Evolutionary conservation across 2,888 invertebrate species (phyloP), one percentile per base, ranked within the genome.

Genomic region (Phyllotreta striolata): DNA sequence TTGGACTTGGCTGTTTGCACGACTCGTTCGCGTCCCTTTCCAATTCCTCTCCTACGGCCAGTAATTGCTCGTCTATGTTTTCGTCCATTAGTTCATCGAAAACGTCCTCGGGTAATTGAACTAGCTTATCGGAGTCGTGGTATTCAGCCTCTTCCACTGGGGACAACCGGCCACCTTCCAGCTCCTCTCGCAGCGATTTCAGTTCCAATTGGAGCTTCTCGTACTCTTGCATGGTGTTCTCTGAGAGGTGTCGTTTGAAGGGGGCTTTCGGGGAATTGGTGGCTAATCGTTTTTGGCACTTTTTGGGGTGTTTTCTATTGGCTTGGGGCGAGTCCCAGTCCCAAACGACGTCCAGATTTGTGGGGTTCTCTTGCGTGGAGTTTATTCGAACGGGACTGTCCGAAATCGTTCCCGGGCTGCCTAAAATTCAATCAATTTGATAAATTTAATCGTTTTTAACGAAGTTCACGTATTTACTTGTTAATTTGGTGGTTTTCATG

Each of bases 271-370:
- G 78, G 2, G 78, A 75, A 9, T 75, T 73, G 3, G 69, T 56
- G 51, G 68, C 40, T 34, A 72, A 52, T 35, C 70, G 63, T 63
- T 67, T 72, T 55, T 70, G 66, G 24, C 55, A 43, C 51, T 64
- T 66, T 63, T 65, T 72, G 24, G 68, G 66, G 40, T 63, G 43
- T 35, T 72, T 70, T 67, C 4, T 24, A 3, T 74, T 77, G 2
- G 74, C 70, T 64, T 76, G 70, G 1, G 83, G 79, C 12, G 80
- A 81, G 67, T 83, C 81, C 84, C 84, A 84, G 67, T 84, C 84
- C 84, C 84, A 84, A 4, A 81, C 75, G 10, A 84, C 83, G 72
- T 84, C 84, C 12, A 80, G 72, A 64, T 77, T 77, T 24, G 4
- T 24, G 2, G 24, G 4, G 24, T 24, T 24, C 1, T 24, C 24